These are phyloP conservation scores for Drosophila paulistorum DNA, from an alignment of 1,140 invertebrate species.

Conservation along the genomic window DNA sequence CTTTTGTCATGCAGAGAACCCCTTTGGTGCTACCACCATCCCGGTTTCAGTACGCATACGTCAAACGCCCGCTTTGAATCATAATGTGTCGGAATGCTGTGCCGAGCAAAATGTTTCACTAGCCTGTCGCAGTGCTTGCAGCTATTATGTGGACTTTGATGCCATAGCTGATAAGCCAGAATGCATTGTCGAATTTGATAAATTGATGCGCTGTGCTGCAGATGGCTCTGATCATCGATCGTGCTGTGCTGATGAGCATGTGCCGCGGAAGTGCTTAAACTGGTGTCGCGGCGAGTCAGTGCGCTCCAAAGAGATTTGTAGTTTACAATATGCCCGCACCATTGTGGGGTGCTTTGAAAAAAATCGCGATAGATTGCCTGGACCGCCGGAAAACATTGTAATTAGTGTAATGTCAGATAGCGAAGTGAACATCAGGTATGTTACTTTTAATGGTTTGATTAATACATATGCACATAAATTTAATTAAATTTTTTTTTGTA, in stretches of 20 bases:
- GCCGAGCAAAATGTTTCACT: constrained; percentile 89
- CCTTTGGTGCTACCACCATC: constrained; percentile 88
- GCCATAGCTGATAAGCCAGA: constrained; percentile 90
- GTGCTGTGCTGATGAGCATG: constrained; percentile 90
- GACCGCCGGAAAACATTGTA: constrained; percentile 89
- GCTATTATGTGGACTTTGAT: constrained; percentile 91
- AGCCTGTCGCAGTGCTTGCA: constrained; percentile 90
- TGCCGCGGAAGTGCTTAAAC: constrained; percentile 89
- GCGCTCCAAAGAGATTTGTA: constrained; percentile 86
- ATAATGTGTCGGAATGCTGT: constrained; percentile 90
- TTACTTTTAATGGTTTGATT: not conserved
- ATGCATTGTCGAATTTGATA: constrained; percentile 92
- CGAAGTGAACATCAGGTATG: constrained; percentile 78
- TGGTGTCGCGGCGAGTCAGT: constrained; percentile 88
- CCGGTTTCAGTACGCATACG: constrained; percentile 89
- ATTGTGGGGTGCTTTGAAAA: constrained; percentile 92
- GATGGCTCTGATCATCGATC: constrained; percentile 91
- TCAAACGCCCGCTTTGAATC: constrained; percentile 84
- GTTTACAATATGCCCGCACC: constrained; percentile 88
- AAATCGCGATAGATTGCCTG: constrained; percentile 89
- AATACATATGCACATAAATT: not conserved
- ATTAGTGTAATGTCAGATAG: constrained; percentile 84
- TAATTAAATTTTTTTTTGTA: no score
- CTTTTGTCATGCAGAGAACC: constrained; percentile 92
- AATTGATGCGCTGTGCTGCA: constrained; percentile 92